phyloP scores from a whole-genome alignment of 2,797 vertebrate species.

The Pangasius macronema region DNA sequence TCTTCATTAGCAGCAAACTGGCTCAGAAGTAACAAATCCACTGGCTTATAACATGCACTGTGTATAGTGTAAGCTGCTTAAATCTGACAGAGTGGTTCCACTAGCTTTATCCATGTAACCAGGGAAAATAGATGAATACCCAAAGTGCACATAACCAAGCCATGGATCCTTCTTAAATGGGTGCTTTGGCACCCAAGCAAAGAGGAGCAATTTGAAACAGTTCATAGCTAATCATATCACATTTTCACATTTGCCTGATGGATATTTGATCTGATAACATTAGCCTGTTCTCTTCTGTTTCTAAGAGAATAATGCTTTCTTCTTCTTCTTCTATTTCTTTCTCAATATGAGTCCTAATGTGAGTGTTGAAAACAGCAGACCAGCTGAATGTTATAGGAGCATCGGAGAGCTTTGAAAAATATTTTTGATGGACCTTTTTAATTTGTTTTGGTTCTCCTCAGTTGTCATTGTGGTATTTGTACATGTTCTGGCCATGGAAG shows the following conservation, averaged over 20 bases:
- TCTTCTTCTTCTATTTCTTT: slow-evolving; percentile 8
- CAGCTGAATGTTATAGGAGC: slow-evolving; percentile 10
- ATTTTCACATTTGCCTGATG: slow-evolving; percentile 6
- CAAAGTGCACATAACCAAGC: neutral
- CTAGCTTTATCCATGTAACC: slow-evolving; percentile 10
- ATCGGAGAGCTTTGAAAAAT: slow-evolving; percentile 5
- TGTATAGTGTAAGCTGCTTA: neutral
- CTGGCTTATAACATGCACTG: neutral
- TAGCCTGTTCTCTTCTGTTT: neutral
- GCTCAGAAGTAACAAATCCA: neutral
- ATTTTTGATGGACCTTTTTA: slow-evolving; percentile 42
- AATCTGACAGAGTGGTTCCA: neutral
- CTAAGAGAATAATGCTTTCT: neutral
- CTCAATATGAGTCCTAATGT: neutral
- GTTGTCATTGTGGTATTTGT: slow-evolving; percentile 3
- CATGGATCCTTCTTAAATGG: neutral
- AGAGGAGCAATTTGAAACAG: neutral
- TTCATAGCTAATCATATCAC: slow-evolving; percentile 1
- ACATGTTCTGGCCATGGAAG: slow-evolving; percentile 17
- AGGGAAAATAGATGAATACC: neutral
- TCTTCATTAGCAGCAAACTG: slow-evolving; percentile 9
- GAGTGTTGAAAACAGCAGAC: neutral
- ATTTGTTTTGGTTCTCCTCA: slow-evolving; percentile 23
- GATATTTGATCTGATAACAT: slow-evolving; percentile 16
- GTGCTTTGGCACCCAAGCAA: slow-evolving; percentile 1